A percentile compares a stretch with the other conserved stretches of the same genome.
Evolutionary conservation across 2,888 invertebrate genomes (phyloP).

Genomic region (Agrotis exclamationis): DNA sequence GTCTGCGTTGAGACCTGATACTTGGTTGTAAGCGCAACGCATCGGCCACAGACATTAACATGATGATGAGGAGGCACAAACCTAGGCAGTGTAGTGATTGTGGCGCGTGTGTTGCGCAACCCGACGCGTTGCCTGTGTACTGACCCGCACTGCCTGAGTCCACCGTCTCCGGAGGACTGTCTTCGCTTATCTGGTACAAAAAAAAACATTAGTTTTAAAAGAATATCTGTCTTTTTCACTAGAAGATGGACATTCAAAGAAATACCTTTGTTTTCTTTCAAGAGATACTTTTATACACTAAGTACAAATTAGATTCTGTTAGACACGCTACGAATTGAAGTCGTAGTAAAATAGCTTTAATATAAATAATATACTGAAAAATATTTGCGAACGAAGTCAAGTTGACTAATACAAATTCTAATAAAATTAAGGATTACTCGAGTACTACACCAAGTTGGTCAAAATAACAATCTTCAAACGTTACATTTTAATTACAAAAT

Average conservation of each 20-base stretch:
- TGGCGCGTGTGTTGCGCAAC: conserved; percentile 82
- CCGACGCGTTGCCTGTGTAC: conserved; percentile 73
- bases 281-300: conserved; percentile 13
- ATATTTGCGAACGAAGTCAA: conserved; percentile 3
- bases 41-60: conserved; percentile 80
- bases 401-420: neutral
- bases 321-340: neutral
- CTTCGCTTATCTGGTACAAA: conserved; percentile 84
- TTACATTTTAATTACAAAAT: conserved; percentile 46
- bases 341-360: neutral
- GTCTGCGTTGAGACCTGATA: conserved; percentile 71
- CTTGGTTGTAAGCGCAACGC: conserved; percentile 65
- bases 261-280: conserved; percentile 15
- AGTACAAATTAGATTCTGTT: conserved; percentile 8
- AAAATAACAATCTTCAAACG: conserved; percentile 12
- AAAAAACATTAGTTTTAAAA: conserved; percentile 26
- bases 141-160: conserved; percentile 70
- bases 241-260: conserved; percentile 4
- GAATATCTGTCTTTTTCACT: neutral
- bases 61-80: conserved; percentile 88
- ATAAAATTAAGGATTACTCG: neutral
- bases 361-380: conserved; percentile 2
- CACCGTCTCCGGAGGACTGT: conserved; percentile 74
- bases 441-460: conserved; percentile 7
- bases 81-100: conserved; percentile 87